phyloP scores from a whole-genome alignment of 2,113 vertebrate genomes.

The Sterrhoptilus dennistouni region DNA sequence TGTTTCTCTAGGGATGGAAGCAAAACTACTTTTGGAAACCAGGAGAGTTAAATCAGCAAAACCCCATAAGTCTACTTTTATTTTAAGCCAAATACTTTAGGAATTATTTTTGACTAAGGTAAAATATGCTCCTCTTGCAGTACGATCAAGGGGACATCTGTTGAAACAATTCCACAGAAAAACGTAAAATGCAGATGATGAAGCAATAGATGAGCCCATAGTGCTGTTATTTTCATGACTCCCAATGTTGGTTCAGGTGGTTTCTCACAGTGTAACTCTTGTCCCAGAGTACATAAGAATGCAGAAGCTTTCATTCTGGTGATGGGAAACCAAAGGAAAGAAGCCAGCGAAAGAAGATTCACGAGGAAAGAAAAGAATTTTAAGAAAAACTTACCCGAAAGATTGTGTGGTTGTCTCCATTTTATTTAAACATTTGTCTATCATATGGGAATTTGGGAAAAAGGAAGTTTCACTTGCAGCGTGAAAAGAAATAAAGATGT shows the following conservation, averaged over 20 bases:
- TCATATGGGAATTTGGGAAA: background rate
- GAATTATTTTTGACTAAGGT: constrained; percentile 20
- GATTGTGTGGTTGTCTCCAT: background rate
- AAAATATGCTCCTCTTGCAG: background rate
- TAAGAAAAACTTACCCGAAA: background rate
- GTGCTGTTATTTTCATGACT: background rate
- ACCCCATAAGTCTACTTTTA: background rate
- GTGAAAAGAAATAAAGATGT: background rate
- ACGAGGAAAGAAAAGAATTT: background rate
- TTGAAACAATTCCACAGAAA: constrained; percentile 25
- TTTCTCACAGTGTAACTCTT: constrained; percentile 8
- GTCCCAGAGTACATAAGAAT: background rate
- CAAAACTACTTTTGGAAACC: background rate
- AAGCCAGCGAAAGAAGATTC: background rate
- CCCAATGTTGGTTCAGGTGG: constrained; percentile 27
- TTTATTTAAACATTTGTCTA: background rate
- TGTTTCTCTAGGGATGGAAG: background rate
- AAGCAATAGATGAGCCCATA: background rate
- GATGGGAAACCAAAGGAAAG: background rate
- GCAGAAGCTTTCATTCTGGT: background rate
- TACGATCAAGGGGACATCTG: constrained; percentile 23
- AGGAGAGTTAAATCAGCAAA: constrained; percentile 3
- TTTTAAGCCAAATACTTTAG: constrained; percentile 31
- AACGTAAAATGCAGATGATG: background rate
- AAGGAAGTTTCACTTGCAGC: background rate